Percentiles rank a stretch among this genome's conserved stretches.
Evolutionary conservation across 2,797 vertebrate genomes (phyloP).

Genomic region (Petrocephalus schoutedeni): DNA sequence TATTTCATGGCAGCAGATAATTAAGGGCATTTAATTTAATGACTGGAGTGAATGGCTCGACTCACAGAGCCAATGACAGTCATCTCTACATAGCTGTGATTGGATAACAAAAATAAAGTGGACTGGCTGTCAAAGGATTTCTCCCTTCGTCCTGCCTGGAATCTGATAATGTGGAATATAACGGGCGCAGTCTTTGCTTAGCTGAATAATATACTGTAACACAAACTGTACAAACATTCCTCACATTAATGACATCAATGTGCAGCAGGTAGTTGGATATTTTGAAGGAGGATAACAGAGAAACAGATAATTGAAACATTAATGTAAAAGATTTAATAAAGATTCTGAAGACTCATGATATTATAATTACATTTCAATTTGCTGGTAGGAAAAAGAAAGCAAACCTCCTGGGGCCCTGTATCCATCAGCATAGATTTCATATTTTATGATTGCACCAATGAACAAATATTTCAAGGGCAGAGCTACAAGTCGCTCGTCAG

Average conservation of each 20-base stretch:
- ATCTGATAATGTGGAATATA: not conserved
- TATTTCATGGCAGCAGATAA: not conserved
- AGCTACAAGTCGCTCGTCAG: not conserved
- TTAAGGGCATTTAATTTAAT: not conserved
- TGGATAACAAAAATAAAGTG: not conserved
- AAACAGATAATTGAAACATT: not conserved
- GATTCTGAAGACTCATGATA: not conserved
- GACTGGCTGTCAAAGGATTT: not conserved
- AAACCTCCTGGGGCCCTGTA: not conserved
- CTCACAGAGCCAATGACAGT: not conserved
- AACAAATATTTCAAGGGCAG: not conserved
- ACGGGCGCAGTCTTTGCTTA: not conserved
- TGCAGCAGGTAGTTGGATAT: not conserved
- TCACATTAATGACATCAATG: not conserved
- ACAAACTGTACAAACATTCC: not conserved
- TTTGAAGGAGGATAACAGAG: not conserved
- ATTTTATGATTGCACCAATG: not conserved
- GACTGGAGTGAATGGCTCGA: not conserved
- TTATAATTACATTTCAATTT: not conserved
- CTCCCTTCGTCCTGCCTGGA: not conserved
- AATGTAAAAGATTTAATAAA: constrained; percentile 1
- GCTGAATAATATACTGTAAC: not conserved
- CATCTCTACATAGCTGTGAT: not conserved
- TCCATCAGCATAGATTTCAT: not conserved
- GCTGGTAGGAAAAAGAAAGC: not conserved